phyloP scores from a whole-genome alignment of 2,888 invertebrate species.

The Brenthis ino region DNA sequence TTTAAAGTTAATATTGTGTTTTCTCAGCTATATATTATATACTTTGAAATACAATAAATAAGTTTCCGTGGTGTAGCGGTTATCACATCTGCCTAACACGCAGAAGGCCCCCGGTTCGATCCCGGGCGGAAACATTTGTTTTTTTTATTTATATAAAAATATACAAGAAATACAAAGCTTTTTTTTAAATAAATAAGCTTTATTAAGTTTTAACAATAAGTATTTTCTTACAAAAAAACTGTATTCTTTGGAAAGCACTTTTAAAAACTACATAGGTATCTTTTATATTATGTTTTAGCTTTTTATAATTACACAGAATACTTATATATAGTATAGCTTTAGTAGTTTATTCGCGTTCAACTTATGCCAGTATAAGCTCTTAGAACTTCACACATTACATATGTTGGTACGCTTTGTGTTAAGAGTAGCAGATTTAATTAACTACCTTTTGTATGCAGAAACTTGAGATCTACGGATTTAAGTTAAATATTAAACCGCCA shows the following conservation, averaged over 20 bases:
- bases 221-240: too few species aligned
- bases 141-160: too few species aligned
- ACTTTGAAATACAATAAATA: background rate
- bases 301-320: background rate
- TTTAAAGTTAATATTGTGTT: too few species aligned
- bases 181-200: too few species aligned
- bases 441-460: conserved; percentile 39
- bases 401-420: conserved; percentile 28
- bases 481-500: conserved; percentile 48
- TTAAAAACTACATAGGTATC: too few species aligned
- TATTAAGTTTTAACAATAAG: too few species aligned
- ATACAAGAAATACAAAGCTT: too few species aligned
- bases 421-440: conserved; percentile 42
- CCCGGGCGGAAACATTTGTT: conserved; percentile 89
- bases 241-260: too few species aligned
- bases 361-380: conserved; percentile 2
- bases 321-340: background rate
- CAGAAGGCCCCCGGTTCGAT: conserved; percentile 95
- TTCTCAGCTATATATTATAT: too few species aligned
- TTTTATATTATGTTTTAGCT: background rate
- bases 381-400: conserved; percentile 27
- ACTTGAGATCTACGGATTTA: conserved; percentile 38
- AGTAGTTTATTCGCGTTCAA: background rate
- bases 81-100: conserved; percentile 96
- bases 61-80: conserved; percentile 86